phyloP scores from a whole-genome alignment of 2,113 vertebrate genomes.

The Calyptomena viridis region DNA sequence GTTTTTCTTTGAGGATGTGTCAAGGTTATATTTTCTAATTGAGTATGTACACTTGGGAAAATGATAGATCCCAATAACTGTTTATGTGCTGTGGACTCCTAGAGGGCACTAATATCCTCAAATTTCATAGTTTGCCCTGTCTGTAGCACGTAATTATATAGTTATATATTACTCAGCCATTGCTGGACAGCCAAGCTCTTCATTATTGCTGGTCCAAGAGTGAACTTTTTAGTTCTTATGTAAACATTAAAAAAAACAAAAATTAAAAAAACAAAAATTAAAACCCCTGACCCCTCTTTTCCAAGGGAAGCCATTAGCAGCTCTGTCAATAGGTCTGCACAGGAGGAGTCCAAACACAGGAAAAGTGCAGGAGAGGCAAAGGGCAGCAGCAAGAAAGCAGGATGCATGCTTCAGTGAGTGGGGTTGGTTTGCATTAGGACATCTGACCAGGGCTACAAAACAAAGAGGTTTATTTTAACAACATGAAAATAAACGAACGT shows the following conservation, averaged over 20 bases:
- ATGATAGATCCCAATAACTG: not conserved
- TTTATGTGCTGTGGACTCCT: not conserved
- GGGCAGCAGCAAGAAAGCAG: conserved; percentile 30
- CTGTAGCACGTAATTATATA: not conserved
- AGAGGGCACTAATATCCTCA: not conserved
- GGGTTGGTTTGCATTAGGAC: conserved; percentile 51
- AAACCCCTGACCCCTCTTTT: conserved; percentile 14
- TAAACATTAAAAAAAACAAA: not conserved
- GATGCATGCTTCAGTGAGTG: conserved; percentile 34
- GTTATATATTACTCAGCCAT: not conserved
- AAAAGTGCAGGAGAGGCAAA: not conserved
- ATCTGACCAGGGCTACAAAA: conserved; percentile 37
- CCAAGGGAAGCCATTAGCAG: conserved; percentile 63
- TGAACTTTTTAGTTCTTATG: not conserved
- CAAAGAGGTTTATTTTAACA: conserved; percentile 62
- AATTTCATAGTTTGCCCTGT: not conserved
- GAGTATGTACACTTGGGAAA: not conserved
- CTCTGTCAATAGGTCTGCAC: conserved; percentile 61
- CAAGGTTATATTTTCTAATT: not conserved
- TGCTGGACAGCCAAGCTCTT: not conserved
- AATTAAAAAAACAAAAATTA: not conserved
- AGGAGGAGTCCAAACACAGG: conserved; percentile 58
- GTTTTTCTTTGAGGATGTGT: not conserved
- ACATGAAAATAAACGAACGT: conserved; percentile 57
- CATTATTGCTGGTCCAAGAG: not conserved